Conservation (phyloP, 2,797 vertebrate genomes). For the Coregonus suidteri region DNA sequence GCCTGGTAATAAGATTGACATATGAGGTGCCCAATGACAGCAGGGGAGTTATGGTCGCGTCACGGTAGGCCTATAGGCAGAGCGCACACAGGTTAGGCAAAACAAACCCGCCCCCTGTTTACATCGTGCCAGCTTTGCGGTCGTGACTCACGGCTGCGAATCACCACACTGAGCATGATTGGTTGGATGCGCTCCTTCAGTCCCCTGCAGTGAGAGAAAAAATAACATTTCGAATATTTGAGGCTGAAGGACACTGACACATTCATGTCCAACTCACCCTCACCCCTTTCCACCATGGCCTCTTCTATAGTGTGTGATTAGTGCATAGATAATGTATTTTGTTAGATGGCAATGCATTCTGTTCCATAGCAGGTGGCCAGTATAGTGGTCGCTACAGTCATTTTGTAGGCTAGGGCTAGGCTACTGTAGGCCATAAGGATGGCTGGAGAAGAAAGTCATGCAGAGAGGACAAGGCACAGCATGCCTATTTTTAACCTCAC, state of each 20-base stretch:
- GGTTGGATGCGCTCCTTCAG: slow-evolving; percentile 38
- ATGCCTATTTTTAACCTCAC: slow-evolving; percentile 46
- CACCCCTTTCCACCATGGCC: neutral
- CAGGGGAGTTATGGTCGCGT: neutral
- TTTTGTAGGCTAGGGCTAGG: slow-evolving; percentile 13
- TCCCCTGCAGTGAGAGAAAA: slow-evolving; percentile 48
- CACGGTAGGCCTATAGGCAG: slow-evolving; percentile 49
- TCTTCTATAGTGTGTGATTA: neutral
- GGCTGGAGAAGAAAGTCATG: slow-evolving; percentile 48
- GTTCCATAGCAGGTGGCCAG: neutral
- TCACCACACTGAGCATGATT: slow-evolving; percentile 52
- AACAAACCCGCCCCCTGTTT: slow-evolving; percentile 73
- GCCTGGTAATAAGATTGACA: slow-evolving; percentile 48
- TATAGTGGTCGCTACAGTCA: slow-evolving; percentile 10
- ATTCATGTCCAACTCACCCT: neutral
- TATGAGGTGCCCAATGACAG: slow-evolving; percentile 52
- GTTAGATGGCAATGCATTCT: neutral
- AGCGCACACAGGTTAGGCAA: slow-evolving; percentile 52
- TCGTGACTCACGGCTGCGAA: slow-evolving; percentile 74
- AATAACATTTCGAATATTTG: slow-evolving; percentile 38
- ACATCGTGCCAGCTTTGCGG: slow-evolving; percentile 60
- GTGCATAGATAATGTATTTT: neutral
- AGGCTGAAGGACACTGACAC: neutral
- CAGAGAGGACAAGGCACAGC: slow-evolving; percentile 40
- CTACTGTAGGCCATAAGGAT: slow-evolving; percentile 26